Evolutionary conservation across 2,888 invertebrate species (phyloP), one percentile per base, ranked within the genome.

Genomic region (Smittia sp.): DNA sequence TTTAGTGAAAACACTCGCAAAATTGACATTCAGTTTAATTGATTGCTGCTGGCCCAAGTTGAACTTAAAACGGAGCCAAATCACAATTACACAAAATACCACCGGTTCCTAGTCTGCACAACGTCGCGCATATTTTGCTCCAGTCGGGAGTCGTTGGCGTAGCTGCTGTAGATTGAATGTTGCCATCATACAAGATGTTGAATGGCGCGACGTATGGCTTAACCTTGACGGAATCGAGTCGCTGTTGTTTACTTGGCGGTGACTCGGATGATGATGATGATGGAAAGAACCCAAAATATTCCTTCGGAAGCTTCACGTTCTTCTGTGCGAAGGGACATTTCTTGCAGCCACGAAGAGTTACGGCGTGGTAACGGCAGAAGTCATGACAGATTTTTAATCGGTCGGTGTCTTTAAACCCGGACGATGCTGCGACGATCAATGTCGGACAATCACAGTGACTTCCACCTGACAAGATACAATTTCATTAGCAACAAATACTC

Each of bases 61-160:
- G 46, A 63, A 13, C 27, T 22, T 24, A 76, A 76, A 88, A 86
- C 1, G 90, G 90, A 65, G 87, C 83, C 74, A 89, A 83, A 81
- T 90, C 89, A 81, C 91, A 91, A 81, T 89, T 88, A 84, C 91
- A 91, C 75, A 90, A 89, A 25, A 87, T 86, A n/a, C 91, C 91
- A 74, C 91, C 91, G 76, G 89, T 87, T 1, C 89, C 90, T 77
- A 86, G 85, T 41, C 85, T 82, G 80, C 90, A 91, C 77, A 89
- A 86, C 4, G 84, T 80, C 77, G 84, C 83, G 18, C 91, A 91
- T 86, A 90, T 86, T 73, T 85, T 83, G 18, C 85, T 80, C 90
- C 90, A 90, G 73, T 89, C 85, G 69, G 82, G 82, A 74, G 79
- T 79, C 68, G 77, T 77, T 3, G 77, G 54, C 73, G 75, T 24